Evolutionary conservation across 1,140 invertebrate species (phyloP), one percentile per base, ranked within the genome.

Genomic region (Drosophila sp.): DNA sequence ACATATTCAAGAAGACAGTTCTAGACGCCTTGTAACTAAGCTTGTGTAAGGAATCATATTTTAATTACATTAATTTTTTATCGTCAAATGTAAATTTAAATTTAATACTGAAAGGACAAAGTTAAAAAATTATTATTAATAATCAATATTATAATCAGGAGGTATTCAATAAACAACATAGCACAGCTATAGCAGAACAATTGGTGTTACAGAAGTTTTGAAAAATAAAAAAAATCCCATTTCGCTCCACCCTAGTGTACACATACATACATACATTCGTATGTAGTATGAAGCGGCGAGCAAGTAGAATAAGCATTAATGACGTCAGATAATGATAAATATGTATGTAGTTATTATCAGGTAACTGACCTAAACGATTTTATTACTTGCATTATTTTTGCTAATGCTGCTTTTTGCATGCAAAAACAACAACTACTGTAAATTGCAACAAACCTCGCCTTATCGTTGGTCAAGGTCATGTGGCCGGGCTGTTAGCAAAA

Each of bases 261-360:
- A n/a, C n/a, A n/a, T 29, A 41, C 25, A 21, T 58, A 8, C n/a
- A 41, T 38, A 25, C 2, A 41, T 36, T 13, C 29, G 2, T 43
- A 43, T 51, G 4, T 29, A 45, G 5, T 14, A 62, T 25, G n/a
- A 61, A n/a, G 7, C 40, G 27, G 25, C 40, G 16, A 36, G 13
- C 41, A 84, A 80, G 80, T 80, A 84, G 80, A 83, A 80, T 72
- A 63, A 38, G 72, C 80, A 74, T 51, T 13, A 3, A 46, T 59
- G 57, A 59, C 57, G 57, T 48, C 57, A 46, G 29, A 46, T 21
- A 6, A 11, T 11, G 9, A 46, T 27, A 41, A 43, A 21, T 4
- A 36, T 41, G 29, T 4, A 36, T 41, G 29, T 54, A 62, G 7
- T 29, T 56, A 29, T 54, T 27, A 50, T 7, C 11, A 13, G 38